Evolutionary conservation across 2,888 invertebrate genomes (phyloP).

Genomic region (Pasiphila rectangulata): DNA sequence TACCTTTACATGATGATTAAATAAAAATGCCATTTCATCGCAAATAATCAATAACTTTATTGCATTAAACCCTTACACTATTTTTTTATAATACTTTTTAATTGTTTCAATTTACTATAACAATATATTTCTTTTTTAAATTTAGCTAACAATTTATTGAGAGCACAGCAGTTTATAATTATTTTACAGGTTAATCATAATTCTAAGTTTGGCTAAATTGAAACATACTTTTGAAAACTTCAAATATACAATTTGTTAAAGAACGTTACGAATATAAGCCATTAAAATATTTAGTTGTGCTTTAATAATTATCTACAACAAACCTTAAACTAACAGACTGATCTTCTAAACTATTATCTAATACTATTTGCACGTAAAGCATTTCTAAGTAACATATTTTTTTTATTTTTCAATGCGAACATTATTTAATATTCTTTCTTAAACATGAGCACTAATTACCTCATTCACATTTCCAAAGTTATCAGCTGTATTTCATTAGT

Average conservation of each 20-base stretch:
- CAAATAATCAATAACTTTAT: conserved; percentile 9
- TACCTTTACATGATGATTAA: background rate
- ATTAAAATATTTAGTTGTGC: conserved; percentile 17
- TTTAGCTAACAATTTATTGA: conserved; percentile 52
- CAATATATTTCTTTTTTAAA: conserved; percentile 22
- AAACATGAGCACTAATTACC: too few species aligned
- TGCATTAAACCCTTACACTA: conserved; percentile 2
- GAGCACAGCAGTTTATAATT: conserved; percentile 62
- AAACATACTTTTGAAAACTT: background rate
- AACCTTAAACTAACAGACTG: conserved; percentile 4
- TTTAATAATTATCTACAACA: conserved; percentile 14
- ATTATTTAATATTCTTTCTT: conserved; percentile 12
- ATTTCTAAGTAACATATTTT: conserved; percentile 3
- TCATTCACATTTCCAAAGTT: too few species aligned
- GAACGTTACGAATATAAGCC: conserved; percentile 1
- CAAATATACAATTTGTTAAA: background rate
- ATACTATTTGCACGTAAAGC: conserved; percentile 19
- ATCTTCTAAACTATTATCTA: conserved; percentile 4
- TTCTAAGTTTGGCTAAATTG: background rate
- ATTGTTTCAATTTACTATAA: background rate
- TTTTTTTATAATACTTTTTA: conserved; percentile 1
- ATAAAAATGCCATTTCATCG: conserved; percentile 11
- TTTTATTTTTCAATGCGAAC: background rate
- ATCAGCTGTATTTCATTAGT: background rate
- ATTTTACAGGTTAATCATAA: background rate